Base-by-base conservation (phyloP, 2,888 invertebrate species). In the Hipparchia semele region DNA sequence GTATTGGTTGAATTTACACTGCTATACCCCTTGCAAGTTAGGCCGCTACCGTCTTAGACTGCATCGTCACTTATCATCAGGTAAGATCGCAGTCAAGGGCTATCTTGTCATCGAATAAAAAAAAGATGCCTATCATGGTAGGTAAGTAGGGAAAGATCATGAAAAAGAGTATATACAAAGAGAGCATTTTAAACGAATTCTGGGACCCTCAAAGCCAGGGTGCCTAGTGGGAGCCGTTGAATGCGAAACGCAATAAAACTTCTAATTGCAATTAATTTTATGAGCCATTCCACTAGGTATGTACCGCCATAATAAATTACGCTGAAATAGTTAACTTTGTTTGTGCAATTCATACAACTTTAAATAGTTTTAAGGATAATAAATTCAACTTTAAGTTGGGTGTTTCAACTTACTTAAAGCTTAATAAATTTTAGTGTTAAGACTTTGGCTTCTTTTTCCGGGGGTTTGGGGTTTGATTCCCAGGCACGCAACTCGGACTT, bases 181-280 rank as follows among this genome's bases (percentile, higher is more conserved):
- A 33, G 51, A 59, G 68, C 53, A 46, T 54, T 69, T 61, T 54
- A 69, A 69, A 62, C 49, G 53, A 51, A 39, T 56, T 60, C 69
- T n/a, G 54, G 45, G 49, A 12, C 61, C 69, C 69, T 61, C 61
- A 62, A 61, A 69, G 53, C 69, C 39, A 69, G 61, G 61, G 45
- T 12, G 45, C 61, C 69, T 69, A 61, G 61, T 54, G 69, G 69
- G 69, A 54, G 61, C 54, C n/a, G 54, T 69, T 61, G 54, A 69
- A 69, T 61, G 69, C 3, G 69, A 61, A 69, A 62, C 69, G 60
- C 54, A 69, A 69, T 62, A 69, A 69, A 69, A 69, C 61, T 61
- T 69, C 60, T 69, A 59, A 69, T 69, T 69, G 61, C 69, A 69
- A 69, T 69, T 62, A 69, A 61, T 62, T 69, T 69, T 69, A 69